Percentiles rank a stretch among this genome's conserved stretches.
Evolutionary conservation across 2,888 invertebrate genomes (phyloP).

Genomic region (Hydriomena furcata): DNA sequence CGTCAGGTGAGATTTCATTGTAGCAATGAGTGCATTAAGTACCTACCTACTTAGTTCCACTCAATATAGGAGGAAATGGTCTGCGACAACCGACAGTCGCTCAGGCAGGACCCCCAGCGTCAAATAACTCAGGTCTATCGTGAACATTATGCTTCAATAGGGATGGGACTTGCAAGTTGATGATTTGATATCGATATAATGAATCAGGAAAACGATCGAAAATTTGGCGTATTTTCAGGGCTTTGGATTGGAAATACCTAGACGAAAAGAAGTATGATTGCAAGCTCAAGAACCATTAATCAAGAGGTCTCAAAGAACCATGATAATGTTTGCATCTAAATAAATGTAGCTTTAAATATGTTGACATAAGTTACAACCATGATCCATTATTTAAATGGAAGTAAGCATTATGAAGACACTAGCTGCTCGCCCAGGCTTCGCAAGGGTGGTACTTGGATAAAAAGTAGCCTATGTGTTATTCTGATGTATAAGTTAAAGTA

Average conservation of each 20-base stretch:
- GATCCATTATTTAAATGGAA: neutral
- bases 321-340: no score
- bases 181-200: neutral
- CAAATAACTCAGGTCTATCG: constrained; percentile 37
- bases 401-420: neutral
- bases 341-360: no score
- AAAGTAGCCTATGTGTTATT: no score
- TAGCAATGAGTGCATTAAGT: constrained; percentile 2
- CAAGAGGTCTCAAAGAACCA: no score
- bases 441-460: no score
- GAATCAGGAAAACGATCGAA: neutral
- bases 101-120: constrained; percentile 32
- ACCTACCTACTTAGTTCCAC: neutral
- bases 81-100: constrained; percentile 40
- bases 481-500: no score
- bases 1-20: constrained; percentile 4
- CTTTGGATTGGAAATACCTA: no score
- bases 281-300: no score
- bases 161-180: neutral
- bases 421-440: no score
- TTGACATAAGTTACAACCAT: neutral
- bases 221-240: neutral
- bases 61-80: constrained; percentile 32
- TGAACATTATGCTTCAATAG: constrained; percentile 4
- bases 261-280: no score